These are phyloP conservation scores for Chelonoidis abingdonii DNA, from an alignment of 2,113 vertebrate species.

Conservation along the genomic window DNA sequence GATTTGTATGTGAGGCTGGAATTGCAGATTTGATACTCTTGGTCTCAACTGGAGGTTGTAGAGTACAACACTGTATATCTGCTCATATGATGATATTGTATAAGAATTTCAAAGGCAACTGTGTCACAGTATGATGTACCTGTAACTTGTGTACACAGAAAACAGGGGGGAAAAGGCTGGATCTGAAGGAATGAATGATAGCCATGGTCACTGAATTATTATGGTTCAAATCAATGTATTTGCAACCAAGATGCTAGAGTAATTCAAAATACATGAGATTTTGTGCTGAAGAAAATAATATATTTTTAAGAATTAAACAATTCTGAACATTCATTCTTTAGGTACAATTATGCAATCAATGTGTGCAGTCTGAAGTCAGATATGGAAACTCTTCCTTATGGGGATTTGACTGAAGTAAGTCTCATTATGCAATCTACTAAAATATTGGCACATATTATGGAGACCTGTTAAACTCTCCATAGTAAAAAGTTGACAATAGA, in stretches of 20 bases:
- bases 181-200: background rate
- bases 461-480: background rate
- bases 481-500: background rate
- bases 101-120: background rate
- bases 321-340: background rate
- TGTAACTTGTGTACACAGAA: background rate
- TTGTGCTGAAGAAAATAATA: background rate
- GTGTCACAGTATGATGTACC: background rate
- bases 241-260: background rate
- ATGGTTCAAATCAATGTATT: background rate
- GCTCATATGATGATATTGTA: background rate
- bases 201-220: background rate
- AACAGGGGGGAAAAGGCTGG: background rate
- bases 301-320: background rate
- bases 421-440: background rate
- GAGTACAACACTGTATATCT: background rate
- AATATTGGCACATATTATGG: background rate
- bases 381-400: conserved; percentile 77
- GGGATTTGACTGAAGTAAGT: conserved; percentile 74
- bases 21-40: background rate
- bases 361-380: conserved; percentile 80
- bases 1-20: background rate
- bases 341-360: conserved; percentile 77
- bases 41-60: background rate
- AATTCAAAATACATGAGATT: conserved; percentile 19